Conservation (phyloP, 2,888 invertebrate species). For the Eristalis arbustorum region DNA sequence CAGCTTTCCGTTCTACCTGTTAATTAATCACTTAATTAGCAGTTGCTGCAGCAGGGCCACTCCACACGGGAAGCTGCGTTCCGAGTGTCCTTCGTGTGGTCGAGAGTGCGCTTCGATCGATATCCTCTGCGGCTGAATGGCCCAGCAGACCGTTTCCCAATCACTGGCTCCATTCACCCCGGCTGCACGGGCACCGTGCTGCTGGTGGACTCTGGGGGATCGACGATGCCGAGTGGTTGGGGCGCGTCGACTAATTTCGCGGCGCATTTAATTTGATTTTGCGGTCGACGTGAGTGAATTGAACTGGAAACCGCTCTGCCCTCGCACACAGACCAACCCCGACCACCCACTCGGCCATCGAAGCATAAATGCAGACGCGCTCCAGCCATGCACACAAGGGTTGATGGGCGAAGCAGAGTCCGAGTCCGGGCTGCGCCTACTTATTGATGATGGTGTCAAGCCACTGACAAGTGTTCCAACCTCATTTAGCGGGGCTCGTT, state of each 20-base stretch:
- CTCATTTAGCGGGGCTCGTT: slow-evolving; percentile 48
- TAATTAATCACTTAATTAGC: slow-evolving; percentile 81
- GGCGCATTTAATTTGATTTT: slow-evolving; percentile 74
- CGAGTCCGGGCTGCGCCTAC: background rate
- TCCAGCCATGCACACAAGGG: slow-evolving; percentile 21
- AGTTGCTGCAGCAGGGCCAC: slow-evolving; percentile 70
- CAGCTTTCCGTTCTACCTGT: slow-evolving; percentile 40
- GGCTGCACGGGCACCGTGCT: background rate
- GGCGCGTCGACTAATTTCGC: slow-evolving; percentile 71
- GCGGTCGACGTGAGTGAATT: slow-evolving; percentile 69
- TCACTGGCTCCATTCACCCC: background rate
- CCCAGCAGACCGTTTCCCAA: background rate
- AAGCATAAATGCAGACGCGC: slow-evolving; percentile 39
- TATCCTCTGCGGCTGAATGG: slow-evolving; percentile 10
- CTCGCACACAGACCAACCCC: background rate
- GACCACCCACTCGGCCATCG: slow-evolving; percentile 13
- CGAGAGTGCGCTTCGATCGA: slow-evolving; percentile 12
- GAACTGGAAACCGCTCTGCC: slow-evolving; percentile 61
- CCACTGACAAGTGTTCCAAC: slow-evolving; percentile 68
- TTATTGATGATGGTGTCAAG: slow-evolving; percentile 63
- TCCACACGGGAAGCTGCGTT: background rate
- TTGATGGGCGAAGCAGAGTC: background rate
- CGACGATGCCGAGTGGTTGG: background rate
- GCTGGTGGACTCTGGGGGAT: background rate
- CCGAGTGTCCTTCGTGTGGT: background rate